Conservation (phyloP, 2,888 invertebrate genomes). For the Drosophila kambysellisi region DNA sequence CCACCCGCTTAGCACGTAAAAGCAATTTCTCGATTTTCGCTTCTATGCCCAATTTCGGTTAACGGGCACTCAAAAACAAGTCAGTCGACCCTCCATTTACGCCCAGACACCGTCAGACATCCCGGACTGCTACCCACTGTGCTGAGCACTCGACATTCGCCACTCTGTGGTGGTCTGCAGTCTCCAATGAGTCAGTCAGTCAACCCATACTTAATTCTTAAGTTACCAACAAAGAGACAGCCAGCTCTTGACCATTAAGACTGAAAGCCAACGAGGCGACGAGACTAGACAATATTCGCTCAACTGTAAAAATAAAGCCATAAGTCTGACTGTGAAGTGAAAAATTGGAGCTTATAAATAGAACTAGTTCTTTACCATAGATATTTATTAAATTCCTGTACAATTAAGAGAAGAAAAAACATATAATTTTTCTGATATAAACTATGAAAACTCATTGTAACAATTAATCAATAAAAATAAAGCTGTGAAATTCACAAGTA, state of each 20-base stretch:
- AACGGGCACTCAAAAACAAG: conserved; percentile 33
- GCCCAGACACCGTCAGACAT: neutral
- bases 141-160: conserved; percentile 38
- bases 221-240: neutral
- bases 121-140: conserved; percentile 62
- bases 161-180: conserved; percentile 35
- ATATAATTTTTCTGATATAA: neutral
- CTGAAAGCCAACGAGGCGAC: conserved; percentile 30
- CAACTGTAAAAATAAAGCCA: conserved; percentile 18
- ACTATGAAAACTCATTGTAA: neutral
- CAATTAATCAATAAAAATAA: neutral
- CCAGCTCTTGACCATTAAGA: conserved; percentile 31
- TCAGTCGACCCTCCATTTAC: conserved; percentile 15
- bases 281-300: conserved; percentile 5
- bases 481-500: neutral
- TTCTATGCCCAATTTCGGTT: conserved; percentile 37
- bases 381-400: neutral
- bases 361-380: neutral
- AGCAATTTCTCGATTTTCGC: conserved; percentile 31
- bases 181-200: conserved; percentile 30
- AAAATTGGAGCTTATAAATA: neutral
- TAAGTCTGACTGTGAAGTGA: conserved; percentile 7
- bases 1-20: conserved; percentile 40
- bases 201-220: conserved; percentile 22
- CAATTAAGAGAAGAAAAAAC: neutral